These are phyloP conservation scores for Trinectes maculatus DNA, from an alignment of 2,113 vertebrate species.

Conservation along the genomic window DNA sequence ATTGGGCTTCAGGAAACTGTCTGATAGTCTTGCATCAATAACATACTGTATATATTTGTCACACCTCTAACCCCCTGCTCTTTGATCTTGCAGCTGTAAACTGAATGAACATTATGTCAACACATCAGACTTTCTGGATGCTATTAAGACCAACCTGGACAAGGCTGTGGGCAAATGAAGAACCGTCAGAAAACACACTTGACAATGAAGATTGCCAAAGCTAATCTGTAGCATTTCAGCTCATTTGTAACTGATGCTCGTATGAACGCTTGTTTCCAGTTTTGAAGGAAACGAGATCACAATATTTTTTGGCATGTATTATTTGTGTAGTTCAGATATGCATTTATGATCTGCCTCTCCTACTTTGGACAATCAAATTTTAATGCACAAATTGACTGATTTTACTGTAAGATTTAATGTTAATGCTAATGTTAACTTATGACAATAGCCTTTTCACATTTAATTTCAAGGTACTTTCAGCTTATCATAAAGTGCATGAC, in stretches of 20 bases:
- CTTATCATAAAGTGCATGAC: too few species aligned
- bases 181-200: neutral
- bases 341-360: slow-evolving; percentile 2
- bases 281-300: slow-evolving; percentile 33
- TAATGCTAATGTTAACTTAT: slow-evolving; percentile 18
- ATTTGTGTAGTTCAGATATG: slow-evolving; percentile 12
- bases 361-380: too few species aligned
- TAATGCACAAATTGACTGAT: slow-evolving; percentile 22
- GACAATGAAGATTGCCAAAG: neutral
- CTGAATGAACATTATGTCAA: slow-evolving; percentile 94
- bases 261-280: slow-evolving; percentile 30
- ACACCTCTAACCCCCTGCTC: neutral
- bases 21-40: neutral
- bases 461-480: neutral
- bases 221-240: slow-evolving; percentile 27
- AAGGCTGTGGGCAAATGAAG: slow-evolving; percentile 87
- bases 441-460: slow-evolving; percentile 3
- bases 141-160: slow-evolving; percentile 92
- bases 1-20: neutral
- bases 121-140: slow-evolving; percentile 93
- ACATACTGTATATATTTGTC: neutral
- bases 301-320: slow-evolving; percentile 27
- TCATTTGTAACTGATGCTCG: slow-evolving; percentile 49
- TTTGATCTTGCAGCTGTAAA: slow-evolving; percentile 85
- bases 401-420: slow-evolving; percentile 15